These are phyloP conservation scores for Corythornis cristatus DNA, from an alignment of 2,113 vertebrate genomes.

Conservation along the genomic window DNA sequence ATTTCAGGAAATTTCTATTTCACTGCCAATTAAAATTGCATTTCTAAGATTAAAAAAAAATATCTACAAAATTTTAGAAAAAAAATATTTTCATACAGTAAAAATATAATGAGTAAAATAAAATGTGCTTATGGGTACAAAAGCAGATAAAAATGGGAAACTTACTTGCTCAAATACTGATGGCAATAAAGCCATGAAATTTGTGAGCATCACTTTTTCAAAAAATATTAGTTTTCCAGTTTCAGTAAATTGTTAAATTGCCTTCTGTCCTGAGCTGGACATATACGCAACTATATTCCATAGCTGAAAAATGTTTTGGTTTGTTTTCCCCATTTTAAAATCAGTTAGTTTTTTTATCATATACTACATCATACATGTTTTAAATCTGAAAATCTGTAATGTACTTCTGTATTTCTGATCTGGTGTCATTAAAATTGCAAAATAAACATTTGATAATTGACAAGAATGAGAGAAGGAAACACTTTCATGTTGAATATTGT, in stretches of 20 bases:
- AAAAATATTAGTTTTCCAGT: not conserved
- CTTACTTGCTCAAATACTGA: not conserved
- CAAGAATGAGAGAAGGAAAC: not conserved
- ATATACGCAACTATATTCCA: rapidly evolving
- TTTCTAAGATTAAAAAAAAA: not conserved
- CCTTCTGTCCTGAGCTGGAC: not conserved
- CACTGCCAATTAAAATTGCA: not conserved
- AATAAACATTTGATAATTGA: not conserved
- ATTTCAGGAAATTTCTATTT: not conserved
- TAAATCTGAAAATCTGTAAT: not conserved
- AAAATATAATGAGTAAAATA: not conserved
- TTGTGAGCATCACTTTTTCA: not conserved
- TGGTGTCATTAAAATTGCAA: not conserved
- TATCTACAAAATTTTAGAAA: not conserved
- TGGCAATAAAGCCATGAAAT: not conserved
- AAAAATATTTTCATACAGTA: not conserved
- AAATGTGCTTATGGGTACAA: not conserved
- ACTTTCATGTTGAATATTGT: not conserved
- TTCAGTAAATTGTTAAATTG: not conserved
- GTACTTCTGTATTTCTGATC: not conserved
- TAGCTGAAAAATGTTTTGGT: not conserved
- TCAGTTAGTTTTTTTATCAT: not conserved
- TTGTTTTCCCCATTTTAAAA: not conserved
- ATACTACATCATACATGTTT: not conserved
- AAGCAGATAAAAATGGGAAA: not conserved